These are phyloP conservation scores for Drosophila rubida DNA, from an alignment of 2,888 invertebrate species.

Conservation along the genomic window DNA sequence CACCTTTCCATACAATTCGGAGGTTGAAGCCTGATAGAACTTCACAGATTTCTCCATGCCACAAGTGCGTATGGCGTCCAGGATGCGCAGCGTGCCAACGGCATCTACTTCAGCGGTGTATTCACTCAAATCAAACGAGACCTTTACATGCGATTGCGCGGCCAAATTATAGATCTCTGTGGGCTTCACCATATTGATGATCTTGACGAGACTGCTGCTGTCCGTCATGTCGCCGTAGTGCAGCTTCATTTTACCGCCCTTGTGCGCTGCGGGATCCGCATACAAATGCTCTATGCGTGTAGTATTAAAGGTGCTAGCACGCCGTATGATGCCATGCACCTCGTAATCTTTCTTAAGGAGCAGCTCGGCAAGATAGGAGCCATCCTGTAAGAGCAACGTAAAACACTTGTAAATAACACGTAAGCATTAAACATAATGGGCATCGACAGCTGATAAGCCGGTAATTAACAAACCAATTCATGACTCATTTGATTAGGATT, in stretches of 20 bases:
- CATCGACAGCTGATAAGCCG: neutral
- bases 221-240: slow-evolving; percentile 99
- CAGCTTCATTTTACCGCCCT: slow-evolving; percentile 94
- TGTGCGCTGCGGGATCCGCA: slow-evolving; percentile 94
- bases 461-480: neutral
- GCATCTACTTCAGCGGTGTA: slow-evolving; percentile 99
- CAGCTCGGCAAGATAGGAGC: slow-evolving; percentile 98
- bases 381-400: slow-evolving; percentile 89
- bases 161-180: slow-evolving; percentile 99
- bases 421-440: slow-evolving; percentile 26
- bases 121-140: slow-evolving; percentile 99
- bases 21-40: slow-evolving; percentile 98
- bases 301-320: slow-evolving; percentile 98
- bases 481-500: slow-evolving; percentile 37
- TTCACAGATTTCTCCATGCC: slow-evolving; percentile 91
- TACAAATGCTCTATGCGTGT: slow-evolving; percentile 98
- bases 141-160: slow-evolving; percentile 99
- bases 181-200: slow-evolving; percentile 89
- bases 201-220: slow-evolving; percentile 96
- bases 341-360: slow-evolving; percentile 96
- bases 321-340: slow-evolving; percentile 97
- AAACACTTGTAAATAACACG: slow-evolving; percentile 37
- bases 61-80: slow-evolving; percentile 96
- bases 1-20: slow-evolving; percentile 97
- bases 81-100: slow-evolving; percentile 94